Conservation (phyloP, 1,140 invertebrate species). For the Temnothorax curvispinosus region DNA sequence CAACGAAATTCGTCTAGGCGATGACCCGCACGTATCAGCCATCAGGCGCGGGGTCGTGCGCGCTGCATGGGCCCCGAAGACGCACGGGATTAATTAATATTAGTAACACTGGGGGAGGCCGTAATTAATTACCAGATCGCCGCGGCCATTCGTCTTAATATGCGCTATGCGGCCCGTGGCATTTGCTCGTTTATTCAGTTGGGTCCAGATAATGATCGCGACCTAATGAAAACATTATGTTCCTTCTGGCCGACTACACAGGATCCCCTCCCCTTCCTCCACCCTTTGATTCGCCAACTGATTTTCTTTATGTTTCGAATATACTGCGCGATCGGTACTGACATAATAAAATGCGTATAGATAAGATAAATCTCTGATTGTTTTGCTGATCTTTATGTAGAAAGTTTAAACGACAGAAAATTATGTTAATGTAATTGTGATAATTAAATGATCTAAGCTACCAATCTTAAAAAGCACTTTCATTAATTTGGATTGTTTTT, state of each 20-base stretch:
- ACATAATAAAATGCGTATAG: constrained; percentile 12
- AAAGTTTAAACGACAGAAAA: background rate
- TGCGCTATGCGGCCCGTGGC: constrained; percentile 67
- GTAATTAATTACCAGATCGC: constrained; percentile 77
- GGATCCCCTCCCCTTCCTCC: background rate
- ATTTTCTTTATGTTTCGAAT: constrained; percentile 9
- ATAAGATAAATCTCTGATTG: constrained; percentile 10
- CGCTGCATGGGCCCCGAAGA: constrained; percentile 41
- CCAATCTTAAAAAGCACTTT: background rate
- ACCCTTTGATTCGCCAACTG: background rate
- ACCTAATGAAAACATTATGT: constrained; percentile 79
- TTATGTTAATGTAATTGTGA: background rate
- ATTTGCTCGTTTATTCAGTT: constrained; percentile 75
- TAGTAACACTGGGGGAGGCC: constrained; percentile 76
- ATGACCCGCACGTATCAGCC: constrained; percentile 51
- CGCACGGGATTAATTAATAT: constrained; percentile 80
- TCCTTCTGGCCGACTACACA: constrained; percentile 20
- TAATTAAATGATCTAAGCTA: background rate
- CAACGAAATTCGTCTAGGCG: constrained; percentile 53
- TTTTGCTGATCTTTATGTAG: background rate
- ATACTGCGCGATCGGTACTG: background rate
- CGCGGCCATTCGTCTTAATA: constrained; percentile 77
- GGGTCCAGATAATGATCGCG: constrained; percentile 76
- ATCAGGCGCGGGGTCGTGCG: constrained; percentile 41
- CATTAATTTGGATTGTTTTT: background rate